These are phyloP conservation scores for Plutomurus gul DNA, from an alignment of 1,140 invertebrate species.

Conservation along the genomic window DNA sequence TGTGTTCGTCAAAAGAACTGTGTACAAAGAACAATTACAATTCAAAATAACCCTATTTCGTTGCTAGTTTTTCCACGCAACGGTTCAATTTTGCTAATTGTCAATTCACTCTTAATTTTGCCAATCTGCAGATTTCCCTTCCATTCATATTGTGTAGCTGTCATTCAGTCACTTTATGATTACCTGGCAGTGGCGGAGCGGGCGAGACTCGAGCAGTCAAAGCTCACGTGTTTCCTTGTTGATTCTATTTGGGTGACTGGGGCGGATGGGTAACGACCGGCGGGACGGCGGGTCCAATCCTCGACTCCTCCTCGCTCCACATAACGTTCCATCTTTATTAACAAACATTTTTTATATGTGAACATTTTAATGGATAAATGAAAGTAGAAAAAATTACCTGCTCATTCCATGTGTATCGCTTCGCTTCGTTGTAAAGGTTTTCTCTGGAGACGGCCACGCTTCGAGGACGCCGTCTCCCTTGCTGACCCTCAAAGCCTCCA, in stretches of 20 bases:
- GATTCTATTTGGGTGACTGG: slow-evolving; percentile 39
- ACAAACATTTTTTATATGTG: background rate
- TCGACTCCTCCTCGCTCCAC: slow-evolving; percentile 27
- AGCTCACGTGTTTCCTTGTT: slow-evolving; percentile 79
- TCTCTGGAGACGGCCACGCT: slow-evolving; percentile 40
- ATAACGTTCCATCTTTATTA: slow-evolving; percentile 46
- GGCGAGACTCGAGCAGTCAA: slow-evolving; percentile 63
- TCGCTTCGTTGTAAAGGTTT: slow-evolving; percentile 48
- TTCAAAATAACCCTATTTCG: no score
- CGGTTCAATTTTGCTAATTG: background rate
- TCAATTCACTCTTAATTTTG: background rate
- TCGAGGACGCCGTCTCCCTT: slow-evolving; percentile 9
- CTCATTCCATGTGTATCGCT: slow-evolving; percentile 51
- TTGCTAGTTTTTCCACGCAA: no score
- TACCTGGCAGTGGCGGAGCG: slow-evolving; percentile 47
- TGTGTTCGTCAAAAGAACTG: slow-evolving; percentile 50
- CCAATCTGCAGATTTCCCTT: background rate
- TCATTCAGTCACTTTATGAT: no score
- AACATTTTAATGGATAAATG: background rate
- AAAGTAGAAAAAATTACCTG: slow-evolving; percentile 5
- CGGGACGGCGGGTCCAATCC: slow-evolving; percentile 36
- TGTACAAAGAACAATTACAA: no score
- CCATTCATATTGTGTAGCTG: no score
- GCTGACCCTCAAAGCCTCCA: slow-evolving; percentile 37
- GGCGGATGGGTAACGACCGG: slow-evolving; percentile 46